phyloP scores from a whole-genome alignment of 1,140 invertebrate genomes.

The Heliconius himera region DNA sequence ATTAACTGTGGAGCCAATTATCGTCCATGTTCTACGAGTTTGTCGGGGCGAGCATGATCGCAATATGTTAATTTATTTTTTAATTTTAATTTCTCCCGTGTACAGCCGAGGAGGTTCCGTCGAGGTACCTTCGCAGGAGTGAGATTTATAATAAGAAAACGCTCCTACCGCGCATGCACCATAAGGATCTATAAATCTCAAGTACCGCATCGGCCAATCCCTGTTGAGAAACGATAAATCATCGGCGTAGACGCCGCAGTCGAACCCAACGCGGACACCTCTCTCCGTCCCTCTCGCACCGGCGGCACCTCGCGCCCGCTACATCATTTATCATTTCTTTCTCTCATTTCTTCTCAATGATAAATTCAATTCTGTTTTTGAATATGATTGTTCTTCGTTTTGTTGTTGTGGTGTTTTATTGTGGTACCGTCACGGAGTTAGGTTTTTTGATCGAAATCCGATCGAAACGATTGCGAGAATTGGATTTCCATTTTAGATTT shows the following conservation, averaged over 20 bases:
- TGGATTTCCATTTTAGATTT: constrained; percentile 78
- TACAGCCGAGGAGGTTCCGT: constrained; percentile 66
- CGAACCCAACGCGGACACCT: constrained; percentile 52
- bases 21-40: constrained; percentile 52
- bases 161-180: constrained; percentile 76
- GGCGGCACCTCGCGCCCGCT: constrained; percentile 43
- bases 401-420: constrained; percentile 78
- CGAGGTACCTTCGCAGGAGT: constrained; percentile 72
- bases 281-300: constrained; percentile 65
- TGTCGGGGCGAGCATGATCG: constrained; percentile 40
- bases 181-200: constrained; percentile 79
- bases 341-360: constrained; percentile 78
- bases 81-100: constrained; percentile 72
- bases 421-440: constrained; percentile 74
- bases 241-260: constrained; percentile 68
- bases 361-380: constrained; percentile 81
- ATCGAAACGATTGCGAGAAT: constrained; percentile 79
- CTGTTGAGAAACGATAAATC: constrained; percentile 80
- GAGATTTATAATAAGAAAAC: constrained; percentile 79
- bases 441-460: constrained; percentile 78
- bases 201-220: constrained; percentile 79
- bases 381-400: constrained; percentile 80
- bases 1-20: constrained; percentile 71
- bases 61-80: constrained; percentile 79
- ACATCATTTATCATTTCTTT: constrained; percentile 79